Conservation (phyloP, 2,113 vertebrate species). For the Zapornia atra region DNA sequence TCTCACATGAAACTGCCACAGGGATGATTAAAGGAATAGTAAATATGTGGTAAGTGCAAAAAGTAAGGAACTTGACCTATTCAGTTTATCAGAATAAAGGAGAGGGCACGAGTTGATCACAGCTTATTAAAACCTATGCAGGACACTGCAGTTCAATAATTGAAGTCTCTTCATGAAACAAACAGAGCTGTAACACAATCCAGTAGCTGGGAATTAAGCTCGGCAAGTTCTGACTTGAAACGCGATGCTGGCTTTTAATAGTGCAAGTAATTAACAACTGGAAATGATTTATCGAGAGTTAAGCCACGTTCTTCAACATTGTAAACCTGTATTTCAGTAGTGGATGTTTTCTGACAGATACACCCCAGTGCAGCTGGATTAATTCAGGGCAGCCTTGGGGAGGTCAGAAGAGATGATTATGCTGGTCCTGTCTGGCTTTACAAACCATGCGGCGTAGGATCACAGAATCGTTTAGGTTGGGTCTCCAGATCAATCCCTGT, state of each 20-base stretch:
- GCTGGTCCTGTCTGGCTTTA: not conserved
- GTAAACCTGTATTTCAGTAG: not conserved
- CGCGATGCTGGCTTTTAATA: not conserved
- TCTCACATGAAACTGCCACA: not conserved
- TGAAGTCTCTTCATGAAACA: not conserved
- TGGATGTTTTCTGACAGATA: not conserved
- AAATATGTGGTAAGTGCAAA: not conserved
- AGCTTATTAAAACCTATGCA: not conserved
- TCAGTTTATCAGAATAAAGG: not conserved
- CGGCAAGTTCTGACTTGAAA: slow-evolving; percentile 2
- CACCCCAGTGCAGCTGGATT: not conserved
- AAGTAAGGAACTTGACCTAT: not conserved
- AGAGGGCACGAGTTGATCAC: not conserved
- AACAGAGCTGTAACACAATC: not conserved
- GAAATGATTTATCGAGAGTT: not conserved
- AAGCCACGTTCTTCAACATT: rapidly evolving
- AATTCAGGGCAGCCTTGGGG: not conserved
- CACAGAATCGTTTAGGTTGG: too few species aligned
- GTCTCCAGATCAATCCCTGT: not conserved
- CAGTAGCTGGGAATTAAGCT: not conserved
- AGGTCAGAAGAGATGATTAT: not conserved
- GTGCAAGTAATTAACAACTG: slow-evolving; percentile 25
- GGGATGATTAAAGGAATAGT: not conserved
- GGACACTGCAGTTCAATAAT: not conserved
- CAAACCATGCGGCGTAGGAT: not conserved